These are phyloP conservation scores for Nasua narica DNA, from an alignment of 2,797 vertebrate species.

Conservation along the genomic window DNA sequence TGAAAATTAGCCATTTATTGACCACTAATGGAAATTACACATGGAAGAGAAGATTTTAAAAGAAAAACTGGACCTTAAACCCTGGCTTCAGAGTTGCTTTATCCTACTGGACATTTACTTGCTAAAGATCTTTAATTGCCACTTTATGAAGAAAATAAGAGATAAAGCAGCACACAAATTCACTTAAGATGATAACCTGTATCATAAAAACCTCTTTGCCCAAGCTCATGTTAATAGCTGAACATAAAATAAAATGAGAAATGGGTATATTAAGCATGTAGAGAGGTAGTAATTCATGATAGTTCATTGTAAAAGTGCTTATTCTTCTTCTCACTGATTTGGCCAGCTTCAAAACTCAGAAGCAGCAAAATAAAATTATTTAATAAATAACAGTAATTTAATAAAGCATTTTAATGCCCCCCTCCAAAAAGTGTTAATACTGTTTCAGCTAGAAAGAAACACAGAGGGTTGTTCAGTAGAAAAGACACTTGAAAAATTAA, in stretches of 20 bases:
- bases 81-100: not conserved
- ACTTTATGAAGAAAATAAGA: not conserved
- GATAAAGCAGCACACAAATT: conserved; percentile 16
- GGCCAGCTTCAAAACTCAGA: not conserved
- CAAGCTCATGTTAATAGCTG: conserved; percentile 3
- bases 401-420: not conserved
- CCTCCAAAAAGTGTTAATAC: not conserved
- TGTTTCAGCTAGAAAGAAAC: not conserved
- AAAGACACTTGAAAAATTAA: not conserved
- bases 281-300: not conserved
- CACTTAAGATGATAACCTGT: not conserved
- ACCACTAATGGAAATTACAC: not conserved
- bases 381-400: not conserved
- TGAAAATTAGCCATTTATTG: not conserved
- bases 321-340: not conserved
- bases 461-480: not conserved
- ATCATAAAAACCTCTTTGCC: not conserved
- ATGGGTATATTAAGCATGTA: not conserved
- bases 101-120: conserved; percentile 21
- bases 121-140: conserved; percentile 1
- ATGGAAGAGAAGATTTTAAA: conserved; percentile 15
- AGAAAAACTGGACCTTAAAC: not conserved
- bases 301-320: not conserved
- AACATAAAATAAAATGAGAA: conserved; percentile 1
- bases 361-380: not conserved